Base-by-base conservation (phyloP, 92 coral and sea anemone genomes). In the Anthopleura xanthogrammica region DNA sequence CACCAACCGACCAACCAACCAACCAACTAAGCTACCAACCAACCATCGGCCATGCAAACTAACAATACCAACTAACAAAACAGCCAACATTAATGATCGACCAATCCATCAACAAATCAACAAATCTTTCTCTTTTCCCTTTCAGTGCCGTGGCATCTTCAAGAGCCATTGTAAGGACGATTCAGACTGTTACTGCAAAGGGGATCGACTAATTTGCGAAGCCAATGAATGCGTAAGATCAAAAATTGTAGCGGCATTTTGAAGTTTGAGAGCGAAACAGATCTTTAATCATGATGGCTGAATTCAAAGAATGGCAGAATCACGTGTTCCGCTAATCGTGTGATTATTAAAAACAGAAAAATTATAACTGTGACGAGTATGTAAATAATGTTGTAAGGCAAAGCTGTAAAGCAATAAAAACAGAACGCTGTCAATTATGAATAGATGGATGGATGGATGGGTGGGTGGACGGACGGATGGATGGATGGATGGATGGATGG, bases 141-240 rank as follows among this genome's bases (percentile, higher is more conserved):
- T 87, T 40, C 83, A 91, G 94, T 91, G 94, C 41, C 43, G 60
- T 20, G 79, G 85, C 20, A 80, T 91, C 29, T 89, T 86, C 86
- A 91, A 91, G 74, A 76, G 74, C 2, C 3, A 4, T 9, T 91
- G 94, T 77, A 3, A 1, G 7, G 76, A 12, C 52, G 85, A 89
- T 40, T 78, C 75, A 8, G 94, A 91, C 60, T 91, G 94, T 75
- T 55, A 24, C 14, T 83, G 91, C 74, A 58, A 40, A 16, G 62
- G 65, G 3, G 76, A 71, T 40, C 77, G 75, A 41, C 65, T 91
- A 75, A 50, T 83, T 12, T 91, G 94, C 64, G 94, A 85, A 60
- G 82, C 79, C 42, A 81, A 75, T 40, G 94, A 91, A 68, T 91
- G 94, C 40, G 94, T 91, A 8, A 77, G 46, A 48, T 60, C 42